Evolutionary conservation across 2,888 invertebrate species (phyloP).

Genomic region (Malthinus flaveolus): DNA sequence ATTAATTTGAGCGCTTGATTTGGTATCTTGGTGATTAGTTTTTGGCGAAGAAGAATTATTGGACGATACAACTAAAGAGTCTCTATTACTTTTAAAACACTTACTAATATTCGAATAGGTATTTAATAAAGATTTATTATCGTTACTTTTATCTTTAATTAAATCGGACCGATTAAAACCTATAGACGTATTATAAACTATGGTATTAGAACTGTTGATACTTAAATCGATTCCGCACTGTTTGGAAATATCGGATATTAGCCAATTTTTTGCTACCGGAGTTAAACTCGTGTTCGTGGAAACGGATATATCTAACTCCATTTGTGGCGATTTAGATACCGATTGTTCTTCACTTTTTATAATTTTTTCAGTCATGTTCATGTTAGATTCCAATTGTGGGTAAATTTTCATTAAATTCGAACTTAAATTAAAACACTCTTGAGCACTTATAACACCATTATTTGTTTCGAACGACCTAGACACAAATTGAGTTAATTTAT

Average conservation of each 20-base stretch:
- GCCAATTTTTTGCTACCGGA: conserved; percentile 52
- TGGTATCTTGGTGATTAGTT: conserved; percentile 49
- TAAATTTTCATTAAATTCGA: conserved; percentile 38
- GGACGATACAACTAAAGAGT: conserved; percentile 39
- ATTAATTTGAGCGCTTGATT: conserved; percentile 47
- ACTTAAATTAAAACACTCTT: conserved; percentile 45
- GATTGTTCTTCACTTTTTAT: conserved; percentile 46
- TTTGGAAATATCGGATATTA: conserved; percentile 49
- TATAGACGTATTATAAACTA: conserved; percentile 22
- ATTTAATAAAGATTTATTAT: conserved; percentile 8
- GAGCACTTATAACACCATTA: conserved; percentile 44
- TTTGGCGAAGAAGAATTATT: conserved; percentile 46
- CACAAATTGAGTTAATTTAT: conserved; percentile 89
- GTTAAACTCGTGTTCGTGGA: conserved; percentile 23
- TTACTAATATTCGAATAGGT: conserved; percentile 25
- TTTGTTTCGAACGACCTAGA: conserved; percentile 80
- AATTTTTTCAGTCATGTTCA: conserved; percentile 19
- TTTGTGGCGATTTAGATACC: conserved; percentile 24
- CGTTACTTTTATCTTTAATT: conserved; percentile 1
- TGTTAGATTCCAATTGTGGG: conserved; percentile 16
- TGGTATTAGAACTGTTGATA: conserved; percentile 36
- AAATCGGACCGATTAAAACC: conserved; percentile 12
- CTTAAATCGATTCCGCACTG: conserved; percentile 49
- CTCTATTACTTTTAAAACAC: conserved; percentile 41
- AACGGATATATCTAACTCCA: conserved; percentile 24